Conservation (phyloP, 2,797 vertebrate genomes). For the Delichon dasypus region DNA sequence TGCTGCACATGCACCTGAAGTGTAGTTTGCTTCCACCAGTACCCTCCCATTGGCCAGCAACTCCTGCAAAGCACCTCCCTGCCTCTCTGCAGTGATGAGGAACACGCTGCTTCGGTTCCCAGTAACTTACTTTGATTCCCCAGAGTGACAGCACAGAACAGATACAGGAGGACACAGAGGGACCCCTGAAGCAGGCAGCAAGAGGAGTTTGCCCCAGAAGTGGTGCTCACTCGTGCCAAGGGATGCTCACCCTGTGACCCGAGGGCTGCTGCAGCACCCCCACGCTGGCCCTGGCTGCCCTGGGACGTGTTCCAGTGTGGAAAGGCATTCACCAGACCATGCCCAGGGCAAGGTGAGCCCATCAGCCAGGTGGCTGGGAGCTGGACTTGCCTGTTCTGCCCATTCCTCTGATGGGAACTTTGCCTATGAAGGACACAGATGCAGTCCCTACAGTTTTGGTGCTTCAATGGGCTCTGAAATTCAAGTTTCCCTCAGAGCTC, state of each 20-base stretch:
- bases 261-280: background rate
- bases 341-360: background rate
- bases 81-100: background rate
- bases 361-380: background rate
- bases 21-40: background rate
- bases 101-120: background rate
- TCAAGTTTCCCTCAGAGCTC: background rate
- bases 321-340: background rate
- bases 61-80: background rate
- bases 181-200: background rate
- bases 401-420: background rate
- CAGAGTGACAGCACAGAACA: background rate
- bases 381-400: background rate
- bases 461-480: background rate
- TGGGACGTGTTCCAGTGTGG: background rate
- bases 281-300: background rate
- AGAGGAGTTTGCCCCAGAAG: background rate
- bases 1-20: background rate
- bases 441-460: background rate
- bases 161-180: background rate
- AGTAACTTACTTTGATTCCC: background rate
- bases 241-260: fast-evolving
- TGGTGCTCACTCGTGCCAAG: background rate
- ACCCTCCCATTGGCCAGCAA: background rate
- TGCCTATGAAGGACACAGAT: background rate